Evolutionary conservation across 2,797 vertebrate genomes (phyloP), one percentile per base, ranked within the genome.

Genomic region (Pristis pectinata): DNA sequence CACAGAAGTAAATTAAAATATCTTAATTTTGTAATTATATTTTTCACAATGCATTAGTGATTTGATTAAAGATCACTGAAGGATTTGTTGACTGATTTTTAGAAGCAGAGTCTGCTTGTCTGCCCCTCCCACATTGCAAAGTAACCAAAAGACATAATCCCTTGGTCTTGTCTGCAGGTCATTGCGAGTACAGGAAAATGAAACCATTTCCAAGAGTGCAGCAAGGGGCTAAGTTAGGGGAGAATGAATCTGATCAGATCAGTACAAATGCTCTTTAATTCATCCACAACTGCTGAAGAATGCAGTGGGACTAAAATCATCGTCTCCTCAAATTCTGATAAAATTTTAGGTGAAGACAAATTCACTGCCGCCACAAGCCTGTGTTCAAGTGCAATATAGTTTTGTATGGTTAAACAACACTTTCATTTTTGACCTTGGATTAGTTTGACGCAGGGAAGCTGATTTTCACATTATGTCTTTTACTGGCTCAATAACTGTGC

Each of bases 361-460:
- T 49, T 2, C 19, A 64, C 15, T 19, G 59, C 59, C 37, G 22
- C 19, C 87, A 37, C n/a, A 34, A 64, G 72, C 24, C 70, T 72
- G 6, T 72, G 6, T 72, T 30, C 19, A 30, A 64, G 34, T 64
- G 87, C 6, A n/a, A 6, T 83, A 53, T 34, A 15, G 27, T 34
- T 10, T 24, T 2, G 27, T 56, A 30, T 30, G 53, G 82, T 34
- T 59, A 56, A 11, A n/a, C 49, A 59, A 59, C 27, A 53, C 27
- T 37, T 91, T 64, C n/a, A 37, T 19, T 37, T 37, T 41, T 91
- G 87, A 91, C 87, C 87, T 91, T 91, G 87, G 87, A 37, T 41
- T 72, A 24, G 24, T 76, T 22, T 34, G 70, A 76, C 41, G 24
- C 67, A 72, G 70, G 44, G 92, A 74, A 72, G 72, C 3, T 64